Conservation (phyloP, 2,113 vertebrate species). For the Nyctereutes procyonoides region DNA sequence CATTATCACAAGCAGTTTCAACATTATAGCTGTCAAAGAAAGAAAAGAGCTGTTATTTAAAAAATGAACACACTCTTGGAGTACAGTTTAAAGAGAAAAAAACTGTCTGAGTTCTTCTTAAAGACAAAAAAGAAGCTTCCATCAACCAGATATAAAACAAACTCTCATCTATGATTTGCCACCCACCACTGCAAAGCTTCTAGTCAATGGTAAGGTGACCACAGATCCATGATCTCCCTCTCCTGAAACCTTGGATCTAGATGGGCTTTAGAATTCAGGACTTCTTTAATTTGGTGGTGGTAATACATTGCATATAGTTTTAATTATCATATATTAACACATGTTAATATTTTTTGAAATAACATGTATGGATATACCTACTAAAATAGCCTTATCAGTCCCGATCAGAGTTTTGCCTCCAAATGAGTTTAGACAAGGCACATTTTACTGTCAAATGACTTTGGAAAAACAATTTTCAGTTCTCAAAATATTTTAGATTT, state of each 20-base stretch:
- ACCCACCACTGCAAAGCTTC: conserved; percentile 11
- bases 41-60: conserved; percentile 41
- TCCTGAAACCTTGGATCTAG: neutral
- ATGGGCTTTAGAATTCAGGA: conserved; percentile 13
- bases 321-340: neutral
- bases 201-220: neutral
- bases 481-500: conserved; percentile 20
- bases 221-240: neutral
- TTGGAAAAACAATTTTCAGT: neutral
- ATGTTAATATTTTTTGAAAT: conserved; percentile 2
- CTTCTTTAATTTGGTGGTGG: conserved; percentile 38
- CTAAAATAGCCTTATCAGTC: neutral
- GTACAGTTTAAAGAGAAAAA: conserved; percentile 31
- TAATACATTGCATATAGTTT: neutral
- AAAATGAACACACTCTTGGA: conserved; percentile 30
- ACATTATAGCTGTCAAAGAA: conserved; percentile 3
- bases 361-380: neutral
- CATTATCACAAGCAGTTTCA: conserved; percentile 49
- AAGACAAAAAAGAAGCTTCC: conserved; percentile 44
- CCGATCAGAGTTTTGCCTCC: neutral
- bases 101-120: conserved; percentile 32
- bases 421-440: conserved; percentile 17
- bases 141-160: conserved; percentile 55
- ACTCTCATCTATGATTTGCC: conserved; percentile 14
- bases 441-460: neutral